Evolutionary conservation across 2,113 vertebrate genomes (phyloP).

Genomic region (Proterorhinus semilunaris): DNA sequence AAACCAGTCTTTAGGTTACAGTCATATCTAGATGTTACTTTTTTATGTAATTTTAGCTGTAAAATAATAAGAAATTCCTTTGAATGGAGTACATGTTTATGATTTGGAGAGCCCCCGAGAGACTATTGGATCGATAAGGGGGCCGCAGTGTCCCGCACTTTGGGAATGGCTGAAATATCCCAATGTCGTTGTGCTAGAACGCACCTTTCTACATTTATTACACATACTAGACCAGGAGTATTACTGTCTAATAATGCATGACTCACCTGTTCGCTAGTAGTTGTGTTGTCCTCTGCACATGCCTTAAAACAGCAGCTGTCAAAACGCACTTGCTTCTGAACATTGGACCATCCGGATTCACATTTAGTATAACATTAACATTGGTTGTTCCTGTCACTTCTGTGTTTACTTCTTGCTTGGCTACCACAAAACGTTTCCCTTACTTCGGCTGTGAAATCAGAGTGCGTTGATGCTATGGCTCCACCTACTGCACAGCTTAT

Average conservation of each 20-base stretch:
- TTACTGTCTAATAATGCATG: background rate
- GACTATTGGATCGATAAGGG: too few species aligned
- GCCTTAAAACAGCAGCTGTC: slow-evolving; percentile 2
- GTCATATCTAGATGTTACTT: too few species aligned
- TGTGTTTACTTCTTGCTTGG: background rate
- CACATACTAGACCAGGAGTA: background rate
- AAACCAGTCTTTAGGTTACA: too few species aligned
- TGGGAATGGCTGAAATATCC: too few species aligned
- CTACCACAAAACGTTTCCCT: background rate
- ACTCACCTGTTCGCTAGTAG: slow-evolving; percentile 37
- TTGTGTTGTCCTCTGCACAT: background rate
- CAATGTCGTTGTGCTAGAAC: background rate
- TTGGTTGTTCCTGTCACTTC: background rate
- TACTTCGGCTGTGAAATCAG: background rate
- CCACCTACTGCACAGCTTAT: slow-evolving; percentile 19
- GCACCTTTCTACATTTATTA: background rate
- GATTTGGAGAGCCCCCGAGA: too few species aligned
- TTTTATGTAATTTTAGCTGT: too few species aligned
- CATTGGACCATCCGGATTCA: slow-evolving; percentile 27
- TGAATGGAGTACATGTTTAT: too few species aligned
- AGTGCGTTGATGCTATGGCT: fast-evolving
- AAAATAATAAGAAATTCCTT: too few species aligned
- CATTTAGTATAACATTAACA: slow-evolving; percentile 8
- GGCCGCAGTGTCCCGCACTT: too few species aligned
- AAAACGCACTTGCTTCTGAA: slow-evolving; percentile 37